These are phyloP conservation scores for Alligator mississippiensis DNA, from an alignment of 2,113 vertebrate genomes.

Conservation along the genomic window DNA sequence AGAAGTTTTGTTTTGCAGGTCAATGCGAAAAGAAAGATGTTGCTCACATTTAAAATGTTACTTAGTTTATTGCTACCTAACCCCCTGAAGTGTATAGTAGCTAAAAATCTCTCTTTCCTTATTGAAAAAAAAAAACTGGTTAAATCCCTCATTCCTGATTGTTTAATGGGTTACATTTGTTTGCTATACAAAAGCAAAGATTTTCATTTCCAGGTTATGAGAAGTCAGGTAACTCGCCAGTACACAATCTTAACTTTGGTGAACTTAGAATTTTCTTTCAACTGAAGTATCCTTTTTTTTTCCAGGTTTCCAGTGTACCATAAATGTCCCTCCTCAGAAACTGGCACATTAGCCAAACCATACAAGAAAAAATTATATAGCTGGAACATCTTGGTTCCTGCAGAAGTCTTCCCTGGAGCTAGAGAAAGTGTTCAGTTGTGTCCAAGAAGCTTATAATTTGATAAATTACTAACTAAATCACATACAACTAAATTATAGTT, in stretches of 20 bases:
- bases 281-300: slow-evolving; percentile 33
- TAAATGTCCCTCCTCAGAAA: slow-evolving; percentile 10
- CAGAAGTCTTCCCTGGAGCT: slow-evolving; percentile 66
- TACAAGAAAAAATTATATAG: slow-evolving; percentile 39
- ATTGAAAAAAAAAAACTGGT: slow-evolving; percentile 18
- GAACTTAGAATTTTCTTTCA: slow-evolving; percentile 45
- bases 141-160: slow-evolving; percentile 27
- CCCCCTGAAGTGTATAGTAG: slow-evolving; percentile 62
- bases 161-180: slow-evolving; percentile 40
- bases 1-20: slow-evolving; percentile 61
- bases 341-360: slow-evolving; percentile 40
- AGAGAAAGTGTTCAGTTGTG: slow-evolving; percentile 51
- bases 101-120: slow-evolving; percentile 35
- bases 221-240: slow-evolving; percentile 29
- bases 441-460: slow-evolving; percentile 39
- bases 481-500: too few species aligned
- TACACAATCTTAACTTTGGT: slow-evolving; percentile 28
- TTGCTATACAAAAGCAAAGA: slow-evolving; percentile 2
- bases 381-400: slow-evolving; percentile 56
- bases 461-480: not conserved
- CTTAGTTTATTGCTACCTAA: slow-evolving; percentile 63
- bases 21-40: slow-evolving; percentile 52
- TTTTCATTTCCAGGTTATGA: not conserved
- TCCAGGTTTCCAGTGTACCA: not conserved
- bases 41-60: slow-evolving; percentile 68